phyloP scores from a whole-genome alignment of 1,140 invertebrate genomes.

The Temnothorax nylanderi region DNA sequence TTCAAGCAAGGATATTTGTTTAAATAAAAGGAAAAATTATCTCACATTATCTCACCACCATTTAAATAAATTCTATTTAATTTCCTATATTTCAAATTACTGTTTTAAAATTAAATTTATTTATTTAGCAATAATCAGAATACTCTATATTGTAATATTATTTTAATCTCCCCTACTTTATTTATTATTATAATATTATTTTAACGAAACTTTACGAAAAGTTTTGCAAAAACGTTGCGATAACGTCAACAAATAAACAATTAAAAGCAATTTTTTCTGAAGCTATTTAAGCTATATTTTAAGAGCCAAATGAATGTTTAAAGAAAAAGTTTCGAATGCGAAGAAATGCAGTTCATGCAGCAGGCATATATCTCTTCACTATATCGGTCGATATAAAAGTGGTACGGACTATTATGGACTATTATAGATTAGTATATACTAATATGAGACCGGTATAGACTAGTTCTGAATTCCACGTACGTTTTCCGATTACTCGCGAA shows the following conservation, averaged over 20 bases:
- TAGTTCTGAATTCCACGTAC: not conserved
- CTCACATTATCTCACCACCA: not conserved
- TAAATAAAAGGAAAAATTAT: not conserved
- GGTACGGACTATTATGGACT: not conserved
- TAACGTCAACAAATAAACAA: not conserved
- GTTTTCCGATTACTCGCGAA: not conserved
- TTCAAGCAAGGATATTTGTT: not conserved
- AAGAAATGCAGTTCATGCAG: not conserved
- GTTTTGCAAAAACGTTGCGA: not conserved
- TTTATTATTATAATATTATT: not conserved
- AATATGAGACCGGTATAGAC: conserved; percentile 11
- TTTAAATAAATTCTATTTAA: not conserved
- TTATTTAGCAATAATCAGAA: not conserved
- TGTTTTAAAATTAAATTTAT: not conserved
- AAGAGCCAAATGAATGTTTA: conserved; percentile 1
- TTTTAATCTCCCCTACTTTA: not conserved
- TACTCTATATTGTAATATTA: too few species aligned
- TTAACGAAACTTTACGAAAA: not conserved
- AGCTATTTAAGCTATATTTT: conserved; percentile 3
- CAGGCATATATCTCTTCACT: not conserved
- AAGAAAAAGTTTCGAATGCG: not conserved
- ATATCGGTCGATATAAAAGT: conserved; percentile 17
- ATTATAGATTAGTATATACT: conserved; percentile 25
- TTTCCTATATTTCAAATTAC: not conserved
- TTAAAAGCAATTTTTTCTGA: not conserved